Evolutionary conservation across 2,113 vertebrate species (phyloP).

Genomic region (Zingel zingel): DNA sequence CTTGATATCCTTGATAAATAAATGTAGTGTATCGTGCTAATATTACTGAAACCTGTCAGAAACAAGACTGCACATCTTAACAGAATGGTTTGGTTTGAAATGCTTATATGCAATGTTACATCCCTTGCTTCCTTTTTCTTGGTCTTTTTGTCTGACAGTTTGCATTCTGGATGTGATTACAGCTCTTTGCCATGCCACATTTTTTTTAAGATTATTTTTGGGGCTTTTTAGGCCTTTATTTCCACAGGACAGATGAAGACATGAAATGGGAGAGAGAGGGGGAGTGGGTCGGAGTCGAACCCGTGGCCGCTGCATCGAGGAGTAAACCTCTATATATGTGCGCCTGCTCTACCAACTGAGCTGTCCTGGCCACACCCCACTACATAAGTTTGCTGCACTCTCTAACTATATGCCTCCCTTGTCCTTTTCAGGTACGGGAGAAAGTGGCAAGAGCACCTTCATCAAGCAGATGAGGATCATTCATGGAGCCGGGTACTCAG

Average conservation of each 20-base stretch:
- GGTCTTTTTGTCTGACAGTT: background rate
- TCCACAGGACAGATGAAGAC: no score
- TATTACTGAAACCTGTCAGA: background rate
- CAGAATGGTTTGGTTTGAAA: background rate
- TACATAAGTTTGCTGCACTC: background rate
- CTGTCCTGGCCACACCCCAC: no score
- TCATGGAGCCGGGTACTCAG: constrained; percentile 90
- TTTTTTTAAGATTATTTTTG: no score
- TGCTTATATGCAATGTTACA: background rate
- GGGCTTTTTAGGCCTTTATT: no score
- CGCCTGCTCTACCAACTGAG: no score
- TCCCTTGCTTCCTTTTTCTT: background rate
- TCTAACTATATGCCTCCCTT: background rate
- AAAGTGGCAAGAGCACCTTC: constrained; percentile 95
- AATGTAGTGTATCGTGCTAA: background rate
- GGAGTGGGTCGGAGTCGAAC: no score
- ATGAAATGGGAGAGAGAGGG: no score
- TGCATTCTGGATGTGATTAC: background rate
- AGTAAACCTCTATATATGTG: no score
- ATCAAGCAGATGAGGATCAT: constrained; percentile 97
- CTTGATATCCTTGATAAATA: background rate
- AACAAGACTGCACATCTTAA: background rate
- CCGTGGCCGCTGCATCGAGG: no score
- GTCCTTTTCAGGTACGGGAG: constrained; percentile 86
- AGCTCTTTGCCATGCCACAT: background rate